These are phyloP conservation scores for Phaethornis superciliosus DNA, from an alignment of 2,113 vertebrate genomes.

Conservation along the genomic window DNA sequence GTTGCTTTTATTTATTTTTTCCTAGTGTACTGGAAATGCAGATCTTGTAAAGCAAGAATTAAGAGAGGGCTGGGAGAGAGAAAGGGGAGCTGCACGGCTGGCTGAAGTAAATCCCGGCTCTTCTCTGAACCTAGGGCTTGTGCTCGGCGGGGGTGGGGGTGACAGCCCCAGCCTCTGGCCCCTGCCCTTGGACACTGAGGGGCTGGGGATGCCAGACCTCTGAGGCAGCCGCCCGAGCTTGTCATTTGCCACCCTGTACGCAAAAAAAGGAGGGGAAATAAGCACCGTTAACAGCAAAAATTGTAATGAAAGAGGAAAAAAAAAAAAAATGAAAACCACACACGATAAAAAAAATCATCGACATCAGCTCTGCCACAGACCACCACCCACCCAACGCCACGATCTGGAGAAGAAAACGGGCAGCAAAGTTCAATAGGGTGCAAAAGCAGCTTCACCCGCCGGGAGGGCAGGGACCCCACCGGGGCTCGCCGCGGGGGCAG, in stretches of 20 bases:
- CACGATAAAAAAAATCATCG: too few relatives aligned
- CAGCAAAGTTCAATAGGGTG: background rate
- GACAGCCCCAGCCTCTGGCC: background rate
- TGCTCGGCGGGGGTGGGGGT: background rate
- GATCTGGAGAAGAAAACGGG: background rate
- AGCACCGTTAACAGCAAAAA: background rate
- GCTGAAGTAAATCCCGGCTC: background rate
- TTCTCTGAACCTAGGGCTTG: background rate
- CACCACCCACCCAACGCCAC: background rate
- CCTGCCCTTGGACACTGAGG: background rate
- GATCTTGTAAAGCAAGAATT: constrained; percentile 18
- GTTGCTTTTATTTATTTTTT: constrained; percentile 55
- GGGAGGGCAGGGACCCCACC: background rate
- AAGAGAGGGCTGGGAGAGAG: background rate
- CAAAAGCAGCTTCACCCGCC: background rate
- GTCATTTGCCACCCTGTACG: background rate
- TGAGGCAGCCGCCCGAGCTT: background rate
- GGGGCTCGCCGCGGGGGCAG: background rate
- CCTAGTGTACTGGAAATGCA: constrained; percentile 46
- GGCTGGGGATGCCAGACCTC: background rate
- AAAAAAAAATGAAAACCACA: too few relatives aligned
- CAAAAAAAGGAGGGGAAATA: background rate
- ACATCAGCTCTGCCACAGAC: background rate
- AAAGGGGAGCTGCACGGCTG: background rate
- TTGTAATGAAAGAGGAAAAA: rapidly evolving